Evolutionary conservation across 2,113 vertebrate species (phyloP), one percentile per base, ranked within the genome.

Genomic region (Steatornis caripensis): DNA sequence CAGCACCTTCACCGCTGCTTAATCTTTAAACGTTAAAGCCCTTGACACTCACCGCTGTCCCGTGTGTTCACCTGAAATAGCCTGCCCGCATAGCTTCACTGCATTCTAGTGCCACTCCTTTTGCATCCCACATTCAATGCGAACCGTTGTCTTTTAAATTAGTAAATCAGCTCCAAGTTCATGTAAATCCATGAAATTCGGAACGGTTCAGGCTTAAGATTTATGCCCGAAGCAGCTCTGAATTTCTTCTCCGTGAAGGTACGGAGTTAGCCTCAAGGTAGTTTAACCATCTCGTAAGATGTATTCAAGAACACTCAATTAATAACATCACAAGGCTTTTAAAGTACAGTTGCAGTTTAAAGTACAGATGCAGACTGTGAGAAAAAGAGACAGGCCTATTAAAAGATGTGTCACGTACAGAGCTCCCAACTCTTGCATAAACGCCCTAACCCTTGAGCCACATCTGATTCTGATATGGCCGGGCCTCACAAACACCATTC

Each of bases 271-370:
- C 48, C 45, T 60, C 48, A 7, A 43, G 49, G 3, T 2, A 82
- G 60, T 8, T 45, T 53, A 37, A 9, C 5, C 5, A 0, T 13
- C 65, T 55, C 3, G 0, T 2, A 19, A 46, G 1, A 36, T 2
- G 14, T 23, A 37, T n/a, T 51, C 51, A 36, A 14, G 62, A 78
- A 3, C 32, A 32, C 27, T 51, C 19, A 3, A 6, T 49, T 46
- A 69, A 30, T 54, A 49, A n/a, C 77, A 32, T 15, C 84, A 21
- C 32, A 51, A 49, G 27, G 39, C 49, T 19, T 57, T 36, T 24
- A 13, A 68, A 61, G 75, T 1, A 7, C 48, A 69, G n/a, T 68
- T 1, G 6, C 48, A 69, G n/a, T 68, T 12, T 48, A 39, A 34
- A 64, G 71, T 1, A n/a, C n/a, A 24, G 68, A 62, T n/a, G 58